phyloP scores from a whole-genome alignment of 2,888 invertebrate genomes.

The Rhogogaster chlorosoma region DNA sequence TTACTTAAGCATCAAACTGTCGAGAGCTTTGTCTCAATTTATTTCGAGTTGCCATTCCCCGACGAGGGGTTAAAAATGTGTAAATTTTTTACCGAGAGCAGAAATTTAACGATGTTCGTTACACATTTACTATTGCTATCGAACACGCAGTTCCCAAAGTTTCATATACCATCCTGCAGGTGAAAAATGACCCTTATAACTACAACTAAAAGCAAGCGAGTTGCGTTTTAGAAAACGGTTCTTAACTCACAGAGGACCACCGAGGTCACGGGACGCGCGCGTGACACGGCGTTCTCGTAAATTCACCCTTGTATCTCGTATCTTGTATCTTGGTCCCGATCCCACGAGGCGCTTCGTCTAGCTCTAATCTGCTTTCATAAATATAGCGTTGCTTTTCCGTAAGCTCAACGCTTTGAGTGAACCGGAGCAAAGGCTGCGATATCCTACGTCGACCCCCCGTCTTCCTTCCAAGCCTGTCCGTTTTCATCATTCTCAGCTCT shows the following conservation, averaged over 20 bases:
- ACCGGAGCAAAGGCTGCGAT: slow-evolving; percentile 48
- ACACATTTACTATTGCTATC: not conserved
- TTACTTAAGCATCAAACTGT: slow-evolving; percentile 13
- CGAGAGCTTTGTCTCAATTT: slow-evolving; percentile 30
- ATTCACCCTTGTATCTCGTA: slow-evolving; percentile 49
- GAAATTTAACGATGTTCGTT: not conserved
- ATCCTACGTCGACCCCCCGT: slow-evolving; percentile 38
- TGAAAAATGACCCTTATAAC: slow-evolving; percentile 15
- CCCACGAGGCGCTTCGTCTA: slow-evolving; percentile 49
- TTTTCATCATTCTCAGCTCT: slow-evolving; percentile 50
- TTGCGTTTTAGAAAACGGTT: slow-evolving; percentile 37
- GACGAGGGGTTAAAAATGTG: not conserved
- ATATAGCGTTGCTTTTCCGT: slow-evolving; percentile 49
- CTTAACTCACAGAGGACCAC: slow-evolving; percentile 45
- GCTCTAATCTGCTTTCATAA: slow-evolving; percentile 51
- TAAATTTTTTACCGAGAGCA: not conserved
- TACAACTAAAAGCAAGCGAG: not conserved
- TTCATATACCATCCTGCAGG: not conserved
- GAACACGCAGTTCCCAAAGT: not conserved
- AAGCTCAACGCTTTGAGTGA: slow-evolving; percentile 49
- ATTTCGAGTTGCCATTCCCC: slow-evolving; percentile 5
- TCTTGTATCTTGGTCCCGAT: slow-evolving; percentile 49
- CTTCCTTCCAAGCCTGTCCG: slow-evolving; percentile 42
- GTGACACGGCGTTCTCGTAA: slow-evolving; percentile 51
- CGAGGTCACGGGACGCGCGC: slow-evolving; percentile 45